Evolutionary conservation across 2,888 invertebrate species (phyloP), one percentile per base, ranked within the genome.

Genomic region (Drosophila nigritarsus): DNA sequence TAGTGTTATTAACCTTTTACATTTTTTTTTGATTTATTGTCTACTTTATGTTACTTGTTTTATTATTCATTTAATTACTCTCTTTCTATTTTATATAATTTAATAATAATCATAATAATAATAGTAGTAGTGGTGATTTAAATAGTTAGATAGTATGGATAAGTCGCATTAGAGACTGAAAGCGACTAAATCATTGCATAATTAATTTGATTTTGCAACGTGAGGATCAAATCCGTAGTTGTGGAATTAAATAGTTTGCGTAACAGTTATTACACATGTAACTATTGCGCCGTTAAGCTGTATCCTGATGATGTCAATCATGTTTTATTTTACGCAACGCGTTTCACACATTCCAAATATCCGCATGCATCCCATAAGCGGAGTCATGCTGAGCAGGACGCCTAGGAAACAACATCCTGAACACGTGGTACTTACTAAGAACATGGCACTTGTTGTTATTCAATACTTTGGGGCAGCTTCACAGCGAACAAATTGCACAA

Each of bases 401-500:
- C 15, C 40, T 15, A 53, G 65, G 49, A 24, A 24, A 40, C 45
- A 24, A 3, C 30, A 27, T 15, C 15, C 49, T 3, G 0, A 24
- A 27, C 13, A 32, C 32, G 29, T 45, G 24, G 49, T 49, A 32
- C 51, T 30, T 64, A 32, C 45, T 59, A 49, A 65, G 58, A 67
- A 65, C 64, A 62, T 51, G 53, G 30, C 40, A 40, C 49, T 65
- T 75, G 76, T 70, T 78, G 74, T 76, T 78, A 83, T 70, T 76
- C 83, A 83, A 86, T 75, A 70, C 69, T 64, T 73, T 56, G n/a
- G 68, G 27, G 48, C 63, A 66, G 55, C 73, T 80, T 80, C 68
- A 74, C 54, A 65, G 58, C 65, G 56, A 75, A 81, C 82, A 86
- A 83, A 86, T 79, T 84, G 82, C 72, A 69, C 75, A 83, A 79